Conservation (phyloP, 53 echinoderm and acorn worm species). For the Paracentrotus lividus region DNA sequence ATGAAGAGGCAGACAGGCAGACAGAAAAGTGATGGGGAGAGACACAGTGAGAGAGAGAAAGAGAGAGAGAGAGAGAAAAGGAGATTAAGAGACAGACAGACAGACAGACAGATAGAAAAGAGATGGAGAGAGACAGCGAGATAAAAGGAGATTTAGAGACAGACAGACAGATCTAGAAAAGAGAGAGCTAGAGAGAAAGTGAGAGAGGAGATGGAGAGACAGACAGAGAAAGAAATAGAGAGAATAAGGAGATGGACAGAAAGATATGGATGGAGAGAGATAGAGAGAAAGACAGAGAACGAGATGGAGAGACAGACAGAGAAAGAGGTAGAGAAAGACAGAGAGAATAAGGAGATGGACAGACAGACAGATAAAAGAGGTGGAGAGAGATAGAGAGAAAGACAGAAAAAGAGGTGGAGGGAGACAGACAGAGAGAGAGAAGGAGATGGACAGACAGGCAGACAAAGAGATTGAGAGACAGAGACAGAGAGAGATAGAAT, state of each 20-base stretch:
- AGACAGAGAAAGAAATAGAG: not conserved
- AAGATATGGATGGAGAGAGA: not conserved
- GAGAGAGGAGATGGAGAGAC: not conserved
- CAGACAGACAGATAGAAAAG: not conserved
- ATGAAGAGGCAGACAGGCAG: not conserved
- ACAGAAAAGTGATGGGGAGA: not conserved
- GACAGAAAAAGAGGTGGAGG: too few relatives aligned
- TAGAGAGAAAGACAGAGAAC: not conserved
- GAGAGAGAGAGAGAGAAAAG: not conserved
- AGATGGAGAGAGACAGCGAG: not conserved
- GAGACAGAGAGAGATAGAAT: not conserved
- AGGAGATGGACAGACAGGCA: not conserved
- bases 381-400: not conserved
- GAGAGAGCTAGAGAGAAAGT: not conserved
- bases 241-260: too few relatives aligned
- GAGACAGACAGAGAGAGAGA: not conserved
- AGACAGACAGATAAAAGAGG: not conserved
- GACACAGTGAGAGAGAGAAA: not conserved
- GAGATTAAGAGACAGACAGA: not conserved
- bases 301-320: too few relatives aligned
- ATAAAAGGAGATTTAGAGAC: not conserved
- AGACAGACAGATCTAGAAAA: not conserved
- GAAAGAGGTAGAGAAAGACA: not conserved
- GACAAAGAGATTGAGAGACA: too few relatives aligned
- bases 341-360: not conserved